Evolutionary conservation across 35 echinoderm and acorn worm genomes (phyloP), one percentile per base, ranked within the genome.

Genomic region (Eucidaris tribuloides): DNA sequence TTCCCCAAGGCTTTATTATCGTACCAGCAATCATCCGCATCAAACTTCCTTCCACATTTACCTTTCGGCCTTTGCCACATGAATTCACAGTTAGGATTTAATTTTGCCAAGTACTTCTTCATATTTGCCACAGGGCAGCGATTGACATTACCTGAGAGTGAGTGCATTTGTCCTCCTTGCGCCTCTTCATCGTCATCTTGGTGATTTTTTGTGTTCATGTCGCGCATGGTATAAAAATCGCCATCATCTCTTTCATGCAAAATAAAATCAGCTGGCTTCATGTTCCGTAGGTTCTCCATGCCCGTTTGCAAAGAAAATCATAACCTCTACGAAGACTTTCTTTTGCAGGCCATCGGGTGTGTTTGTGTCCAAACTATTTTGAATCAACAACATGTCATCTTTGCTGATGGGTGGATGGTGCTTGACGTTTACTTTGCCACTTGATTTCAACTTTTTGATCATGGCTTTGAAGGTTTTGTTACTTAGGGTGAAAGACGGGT

Each of bases 321-420:
- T n/a, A n/a, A n/a, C n/a, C n/a, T n/a, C n/a, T n/a, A 86, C 23
- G 60, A 86, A 84, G 17, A 77, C 83, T 23, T 77, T 86, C 3
- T 52, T 11, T 60, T 86, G 83, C 35, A 86, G 44, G 17, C 61
- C 83, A 25, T 33, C 27, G 19, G 49, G 36, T 56, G 32, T 77
- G n/a, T 19, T 44, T 3, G 77, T 36, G 42, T 86, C 68, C 15
- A 86, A 58, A 36, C 45, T 76, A 7, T 66, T 19, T 33, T 84
- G 82, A 30, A 84, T 70, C 29, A 0, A 15, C 17, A 0, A 6
- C 82, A 84, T 84, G 62, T 84, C 82, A 42, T 41, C 45, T 23
- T 84, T 43, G 19, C 15, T 24, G 7, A 70, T 50, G 39, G 82
- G 30, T 46, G 45, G 60, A 42, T 84, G 82, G 71, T 65, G 82